Base-by-base conservation (phyloP, 1,140 invertebrate genomes). In the Acromyrmex heyeri region DNA sequence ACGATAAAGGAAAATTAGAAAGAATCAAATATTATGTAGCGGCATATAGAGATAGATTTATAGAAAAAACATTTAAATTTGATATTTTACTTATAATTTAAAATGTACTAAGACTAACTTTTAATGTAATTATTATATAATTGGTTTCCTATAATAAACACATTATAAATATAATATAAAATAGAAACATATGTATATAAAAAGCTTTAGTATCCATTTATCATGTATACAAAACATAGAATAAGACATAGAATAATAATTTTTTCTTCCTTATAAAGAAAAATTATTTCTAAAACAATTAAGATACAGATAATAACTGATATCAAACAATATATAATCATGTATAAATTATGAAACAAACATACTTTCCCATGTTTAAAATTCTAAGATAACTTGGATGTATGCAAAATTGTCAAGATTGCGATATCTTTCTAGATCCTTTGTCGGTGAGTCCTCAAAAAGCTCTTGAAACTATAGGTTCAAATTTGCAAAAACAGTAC, bases 401-500 rank as follows among this genome's bases (percentile, higher is more conserved):
- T 30, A 6, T 77, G 24, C 4, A 53, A 30, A 55, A 53, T 87
- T 87, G 62, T 70, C 85, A 77, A 83, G 7, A 38, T 1, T 38
- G 24, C 24, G 18, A 57, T 38, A 69, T 85, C 72, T 90, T 93
- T 94, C 18, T 92, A 97, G 98, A 98, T 96, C 98, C 98, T 12
- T 95, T 97, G 59, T 97, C 98, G 0, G 96, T 98, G 94, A 98
- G 98, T 76, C 97, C 98, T n/a, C 97, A 97, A 86, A 99, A 99
- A 96, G 98, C 99, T 0, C 94, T 99, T 88, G 99, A 99, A 94
- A 96, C 97, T 57, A 99, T 99, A 88, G 99, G 99, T 14, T 96
- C 96, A 18, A 98, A 97, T 93, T 96, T 99, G 72, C 99, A 99
- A 95, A 98, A 98, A 89, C 99, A 99, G 94, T 99, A 99, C 94